phyloP scores from a whole-genome alignment of 2,888 invertebrate species.

The Helicoverpa assulta region DNA sequence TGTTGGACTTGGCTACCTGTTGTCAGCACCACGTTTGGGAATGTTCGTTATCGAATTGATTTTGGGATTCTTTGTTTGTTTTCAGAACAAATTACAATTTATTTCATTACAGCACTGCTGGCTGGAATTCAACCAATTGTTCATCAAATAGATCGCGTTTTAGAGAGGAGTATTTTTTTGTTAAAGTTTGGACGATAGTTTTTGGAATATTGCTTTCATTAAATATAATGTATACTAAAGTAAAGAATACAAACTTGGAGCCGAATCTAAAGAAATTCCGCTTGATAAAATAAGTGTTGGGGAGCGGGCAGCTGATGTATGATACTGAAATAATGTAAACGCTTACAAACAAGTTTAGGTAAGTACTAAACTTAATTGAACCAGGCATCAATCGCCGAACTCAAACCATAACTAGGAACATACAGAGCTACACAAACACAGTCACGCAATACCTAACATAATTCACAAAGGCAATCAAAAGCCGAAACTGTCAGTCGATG shows the following conservation, averaged over 20 bases:
- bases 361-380: background rate
- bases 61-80: slow-evolving; percentile 22
- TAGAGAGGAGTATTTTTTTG: background rate
- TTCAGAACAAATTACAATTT: background rate
- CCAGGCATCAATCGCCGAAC: background rate
- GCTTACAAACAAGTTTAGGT: too few relatives aligned
- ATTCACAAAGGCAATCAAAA: slow-evolving; percentile 66
- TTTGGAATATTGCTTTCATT: too few relatives aligned
- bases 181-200: background rate
- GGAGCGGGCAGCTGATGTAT: too few relatives aligned
- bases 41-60: slow-evolving; percentile 37
- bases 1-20: slow-evolving; percentile 44
- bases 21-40: slow-evolving; percentile 38
- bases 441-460: slow-evolving; percentile 58
- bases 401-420: slow-evolving; percentile 23
- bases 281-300: too few relatives aligned
- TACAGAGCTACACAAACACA: slow-evolving; percentile 43
- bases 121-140: background rate
- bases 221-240: too few relatives aligned
- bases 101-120: background rate
- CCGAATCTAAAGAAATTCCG: too few relatives aligned
- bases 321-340: too few relatives aligned
- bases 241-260: too few relatives aligned
- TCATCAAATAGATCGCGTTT: background rate
- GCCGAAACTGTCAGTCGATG: slow-evolving; percentile 61